Conservation (phyloP, 2,113 vertebrate genomes). For the Oxyruncus cristatus region DNA sequence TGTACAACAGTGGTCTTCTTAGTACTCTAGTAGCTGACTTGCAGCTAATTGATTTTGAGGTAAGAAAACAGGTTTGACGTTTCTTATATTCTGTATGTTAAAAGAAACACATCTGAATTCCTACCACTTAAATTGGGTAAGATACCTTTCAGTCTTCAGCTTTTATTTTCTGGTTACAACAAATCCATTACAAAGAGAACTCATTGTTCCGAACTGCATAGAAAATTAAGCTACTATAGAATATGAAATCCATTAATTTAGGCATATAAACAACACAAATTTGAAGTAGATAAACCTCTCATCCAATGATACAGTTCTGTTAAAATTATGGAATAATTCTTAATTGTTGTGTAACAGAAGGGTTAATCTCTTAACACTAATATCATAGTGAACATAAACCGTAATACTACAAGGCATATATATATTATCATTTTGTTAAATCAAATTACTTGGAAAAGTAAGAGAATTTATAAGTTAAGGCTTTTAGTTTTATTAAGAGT, state of each 20-base stretch:
- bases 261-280: neutral
- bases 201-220: neutral
- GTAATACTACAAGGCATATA: neutral
- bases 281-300: neutral
- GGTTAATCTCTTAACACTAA: neutral
- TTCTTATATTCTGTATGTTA: neutral
- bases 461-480: neutral
- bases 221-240: neutral
- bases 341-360: neutral
- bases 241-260: neutral
- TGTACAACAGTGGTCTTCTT: conserved; percentile 94
- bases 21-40: conserved; percentile 87
- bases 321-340: neutral
- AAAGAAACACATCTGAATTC: neutral
- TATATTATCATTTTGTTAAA: neutral
- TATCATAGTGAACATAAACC: neutral
- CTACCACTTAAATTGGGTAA: neutral
- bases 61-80: conserved; percentile 40
- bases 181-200: neutral
- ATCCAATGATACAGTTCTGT: neutral
- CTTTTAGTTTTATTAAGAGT: neutral
- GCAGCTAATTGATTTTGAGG: conserved; percentile 96
- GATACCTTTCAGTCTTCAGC: neutral
- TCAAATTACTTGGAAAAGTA: neutral
- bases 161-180: neutral